phyloP scores from a whole-genome alignment of 1,140 invertebrate genomes.

The Pseudomyrmex flavicornis region DNA sequence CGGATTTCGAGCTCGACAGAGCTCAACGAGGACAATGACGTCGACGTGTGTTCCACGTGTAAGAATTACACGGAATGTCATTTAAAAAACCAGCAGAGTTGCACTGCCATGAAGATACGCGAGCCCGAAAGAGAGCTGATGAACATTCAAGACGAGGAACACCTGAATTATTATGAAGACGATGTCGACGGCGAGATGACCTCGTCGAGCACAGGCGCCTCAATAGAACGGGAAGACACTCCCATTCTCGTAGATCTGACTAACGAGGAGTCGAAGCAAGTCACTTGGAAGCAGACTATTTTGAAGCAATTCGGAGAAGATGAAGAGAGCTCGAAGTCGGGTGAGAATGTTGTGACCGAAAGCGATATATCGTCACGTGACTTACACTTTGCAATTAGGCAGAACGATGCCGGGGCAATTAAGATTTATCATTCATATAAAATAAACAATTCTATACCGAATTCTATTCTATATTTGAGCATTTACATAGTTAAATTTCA shows the following conservation, averaged over 20 bases:
- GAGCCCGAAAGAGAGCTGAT: neutral
- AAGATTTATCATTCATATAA: no score
- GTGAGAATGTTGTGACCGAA: conserved; percentile 27
- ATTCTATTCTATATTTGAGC: no score
- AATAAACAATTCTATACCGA: no score
- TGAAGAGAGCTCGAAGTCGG: conserved; percentile 14
- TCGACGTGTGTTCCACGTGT: conserved; percentile 32
- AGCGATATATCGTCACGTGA: neutral
- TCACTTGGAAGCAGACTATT: conserved; percentile 55
- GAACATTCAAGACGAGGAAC: conserved; percentile 5
- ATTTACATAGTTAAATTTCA: no score
- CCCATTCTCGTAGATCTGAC: conserved; percentile 67
- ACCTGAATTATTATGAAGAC: conserved; percentile 17
- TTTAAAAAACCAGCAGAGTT: neutral
- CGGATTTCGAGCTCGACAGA: conserved; percentile 44
- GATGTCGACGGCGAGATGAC: neutral
- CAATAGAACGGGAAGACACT: neutral
- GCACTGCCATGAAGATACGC: neutral
- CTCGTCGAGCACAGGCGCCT: neutral
- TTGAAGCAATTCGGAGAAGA: conserved; percentile 41
- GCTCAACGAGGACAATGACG: neutral
- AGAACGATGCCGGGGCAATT: neutral
- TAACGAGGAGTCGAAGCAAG: conserved; percentile 48
- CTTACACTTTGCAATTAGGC: neutral
- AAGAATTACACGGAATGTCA: conserved; percentile 44